Percentiles rank a stretch among this genome's conserved stretches.
Conservation (phyloP, 2,888 invertebrate genomes). For the Chelonus formosanus region DNA sequence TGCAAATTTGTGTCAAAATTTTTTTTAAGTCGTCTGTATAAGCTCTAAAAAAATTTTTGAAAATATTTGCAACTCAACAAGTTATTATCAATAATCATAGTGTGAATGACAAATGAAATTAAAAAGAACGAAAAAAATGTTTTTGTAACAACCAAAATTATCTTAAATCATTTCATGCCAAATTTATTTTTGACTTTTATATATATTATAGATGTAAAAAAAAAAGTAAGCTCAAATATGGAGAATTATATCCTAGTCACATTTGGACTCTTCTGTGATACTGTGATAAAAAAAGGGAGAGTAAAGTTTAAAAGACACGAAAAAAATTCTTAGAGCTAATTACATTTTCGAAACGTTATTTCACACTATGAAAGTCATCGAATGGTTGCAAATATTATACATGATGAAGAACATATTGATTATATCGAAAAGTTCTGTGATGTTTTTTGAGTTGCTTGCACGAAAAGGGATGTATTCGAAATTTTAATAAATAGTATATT, state of each 20-base stretch:
- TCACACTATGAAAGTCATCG: constrained; percentile 55
- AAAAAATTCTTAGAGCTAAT: constrained; percentile 30
- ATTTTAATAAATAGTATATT: no score
- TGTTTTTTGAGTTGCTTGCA: constrained; percentile 62
- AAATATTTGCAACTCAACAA: neutral
- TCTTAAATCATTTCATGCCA: constrained; percentile 16
- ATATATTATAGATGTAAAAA: constrained; percentile 8
- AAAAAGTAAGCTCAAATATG: constrained; percentile 44
- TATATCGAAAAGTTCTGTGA: constrained; percentile 64
- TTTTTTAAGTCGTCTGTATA: constrained; percentile 23
- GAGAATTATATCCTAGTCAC: constrained; percentile 63
- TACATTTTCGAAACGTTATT: constrained; percentile 34
- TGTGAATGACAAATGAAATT: neutral
- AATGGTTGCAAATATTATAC: constrained; percentile 27
- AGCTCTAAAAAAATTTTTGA: neutral
- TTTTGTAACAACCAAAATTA: constrained; percentile 10
- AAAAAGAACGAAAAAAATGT: constrained; percentile 1
- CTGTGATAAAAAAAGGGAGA: constrained; percentile 58
- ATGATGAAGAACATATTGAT: constrained; percentile 50
- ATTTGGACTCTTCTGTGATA: constrained; percentile 60
- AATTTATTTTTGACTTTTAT: constrained; percentile 26
- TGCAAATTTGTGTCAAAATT: constrained; percentile 43
- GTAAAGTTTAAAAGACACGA: constrained; percentile 30
- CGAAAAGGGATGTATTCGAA: constrained; percentile 33
- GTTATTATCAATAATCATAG: constrained; percentile 1